phyloP scores from a whole-genome alignment of 2,888 invertebrate genomes.

The Ochropleura leucogaster region DNA sequence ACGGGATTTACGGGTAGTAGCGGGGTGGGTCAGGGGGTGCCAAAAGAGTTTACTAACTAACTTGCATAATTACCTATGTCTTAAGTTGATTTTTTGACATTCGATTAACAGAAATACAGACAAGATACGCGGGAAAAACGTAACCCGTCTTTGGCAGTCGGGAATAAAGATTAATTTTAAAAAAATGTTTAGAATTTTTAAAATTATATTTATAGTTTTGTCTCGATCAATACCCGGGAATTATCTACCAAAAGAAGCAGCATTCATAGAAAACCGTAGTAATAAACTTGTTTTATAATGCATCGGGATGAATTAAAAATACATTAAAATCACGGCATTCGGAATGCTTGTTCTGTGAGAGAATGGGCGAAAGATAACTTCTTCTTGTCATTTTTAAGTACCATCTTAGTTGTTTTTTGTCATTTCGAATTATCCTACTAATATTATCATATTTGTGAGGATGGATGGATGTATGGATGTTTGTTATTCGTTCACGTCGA shows the following conservation, averaged over 20 bases:
- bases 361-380: no score
- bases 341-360: not conserved
- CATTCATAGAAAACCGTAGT: not conserved
- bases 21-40: not conserved
- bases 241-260: not conserved
- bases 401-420: no score
- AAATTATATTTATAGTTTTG: not conserved
- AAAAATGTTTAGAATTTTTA: not conserved
- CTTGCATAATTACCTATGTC: no score
- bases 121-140: no score
- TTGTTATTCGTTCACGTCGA: no score
- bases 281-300: not conserved
- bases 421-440: no score
- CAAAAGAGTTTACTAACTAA: not conserved
- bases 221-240: not conserved
- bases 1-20: not conserved
- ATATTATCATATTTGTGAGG: no score
- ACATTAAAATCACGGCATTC: not conserved
- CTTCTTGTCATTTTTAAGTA: no score
- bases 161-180: not conserved
- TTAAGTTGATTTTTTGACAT: not conserved
- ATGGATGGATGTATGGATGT: no score
- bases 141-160: no score
- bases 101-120: not conserved
- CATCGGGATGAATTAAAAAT: not conserved